Conservation (phyloP, 37 sponge, comb jelly and placozoan genomes). For the Crambe crambe region DNA sequence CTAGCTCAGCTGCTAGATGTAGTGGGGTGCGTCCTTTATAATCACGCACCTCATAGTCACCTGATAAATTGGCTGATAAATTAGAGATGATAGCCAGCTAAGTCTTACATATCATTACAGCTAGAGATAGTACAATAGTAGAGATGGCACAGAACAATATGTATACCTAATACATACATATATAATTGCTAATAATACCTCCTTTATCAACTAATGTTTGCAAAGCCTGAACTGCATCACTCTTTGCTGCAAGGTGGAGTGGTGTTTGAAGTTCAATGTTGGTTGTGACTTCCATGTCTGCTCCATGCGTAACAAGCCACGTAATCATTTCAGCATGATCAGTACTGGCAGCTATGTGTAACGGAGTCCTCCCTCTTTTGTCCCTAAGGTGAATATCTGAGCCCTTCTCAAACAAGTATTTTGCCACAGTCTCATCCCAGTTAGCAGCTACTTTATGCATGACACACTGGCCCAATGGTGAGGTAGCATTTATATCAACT, state of each 20-base stretch:
- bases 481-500: constrained; percentile 42
- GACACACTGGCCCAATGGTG: constrained; percentile 17
- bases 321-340: constrained; percentile 50
- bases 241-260: constrained; percentile 60
- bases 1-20: constrained; percentile 76
- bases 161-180: background rate
- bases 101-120: background rate
- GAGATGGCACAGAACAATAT: background rate
- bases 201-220: background rate
- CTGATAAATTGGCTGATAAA: background rate
- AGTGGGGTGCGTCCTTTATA: constrained; percentile 72
- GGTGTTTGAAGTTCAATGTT: constrained; percentile 50
- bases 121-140: background rate
- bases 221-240: constrained; percentile 25
- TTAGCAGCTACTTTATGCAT: constrained; percentile 59
- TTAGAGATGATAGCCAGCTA: background rate
- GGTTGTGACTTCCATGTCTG: constrained; percentile 44
- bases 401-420: constrained; percentile 31
- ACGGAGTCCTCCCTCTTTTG: constrained; percentile 44
- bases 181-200: constrained; percentile 4
- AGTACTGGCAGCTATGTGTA: constrained; percentile 64
- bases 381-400: constrained; percentile 38
- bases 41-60: constrained; percentile 10
- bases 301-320: constrained; percentile 41
- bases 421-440: constrained; percentile 32